Evolutionary conservation across 2,113 vertebrate species (phyloP), one percentile per base, ranked within the genome.

Genomic region (Oplegnathus fasciatus): DNA sequence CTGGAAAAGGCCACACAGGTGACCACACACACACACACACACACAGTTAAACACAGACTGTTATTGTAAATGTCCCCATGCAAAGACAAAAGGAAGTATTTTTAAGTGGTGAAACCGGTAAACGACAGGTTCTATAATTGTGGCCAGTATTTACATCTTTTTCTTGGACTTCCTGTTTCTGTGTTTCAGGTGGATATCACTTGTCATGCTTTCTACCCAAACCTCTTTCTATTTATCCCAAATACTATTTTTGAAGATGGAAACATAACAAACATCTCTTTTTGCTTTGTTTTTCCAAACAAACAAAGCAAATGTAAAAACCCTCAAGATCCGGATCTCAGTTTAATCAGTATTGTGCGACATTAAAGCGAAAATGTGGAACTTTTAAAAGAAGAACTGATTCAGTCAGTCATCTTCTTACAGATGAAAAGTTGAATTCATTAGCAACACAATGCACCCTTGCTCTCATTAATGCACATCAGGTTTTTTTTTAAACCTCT

Each of bases 1-100:
- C 88, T 96, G 91, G 96, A 97, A 55, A 96, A 96, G 83, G 96
- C 95, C 55, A 95, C 95, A 1, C 96, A 96, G 95, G 96, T 96
- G 24, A 92, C 0, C 9, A 67, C 48, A 50, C 3, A 60, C 24
- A 70, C 17, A 17, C 54, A 46, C 79, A 17, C 58, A 52, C 79
- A 40, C 17, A 10, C 32, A 42, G 62, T 68, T 26, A 9, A 75
- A 75, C 42, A 46, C n/a, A 52, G 42, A 52, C n/a, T 52, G 10
- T 75, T 17, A n/a, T 34, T 42, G 10, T 40, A 14, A 40, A 2
- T 9, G 15, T 18, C 6, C 1, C n/a, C 1, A 52, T 32, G 40
- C 17, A 60, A 48, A 42, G 11, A 68, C 42, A 46, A 52, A 72
- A 40, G 9, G 4, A 50, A 42, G 40, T 26, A 66, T 62, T 6